Evolutionary conservation across 2,113 vertebrate species (phyloP).

Genomic region (Gulo gulo): DNA sequence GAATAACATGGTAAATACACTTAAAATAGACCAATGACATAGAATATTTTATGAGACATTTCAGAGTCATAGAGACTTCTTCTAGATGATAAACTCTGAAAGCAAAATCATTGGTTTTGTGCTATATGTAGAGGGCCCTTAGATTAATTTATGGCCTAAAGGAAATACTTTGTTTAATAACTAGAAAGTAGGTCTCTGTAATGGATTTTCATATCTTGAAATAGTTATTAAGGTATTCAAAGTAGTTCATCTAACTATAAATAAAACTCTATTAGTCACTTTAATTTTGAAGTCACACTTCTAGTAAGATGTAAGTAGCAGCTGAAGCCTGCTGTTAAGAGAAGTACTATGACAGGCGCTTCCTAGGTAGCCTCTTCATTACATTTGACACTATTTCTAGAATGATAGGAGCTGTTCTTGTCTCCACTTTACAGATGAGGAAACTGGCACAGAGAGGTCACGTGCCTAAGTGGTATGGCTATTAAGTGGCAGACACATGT

Average conservation of each 20-base stretch:
- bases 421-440: background rate
- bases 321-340: background rate
- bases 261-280: background rate
- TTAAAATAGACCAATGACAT: background rate
- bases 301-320: background rate
- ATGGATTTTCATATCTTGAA: background rate
- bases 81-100: background rate
- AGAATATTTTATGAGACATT: conserved; percentile 3
- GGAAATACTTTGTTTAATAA: background rate
- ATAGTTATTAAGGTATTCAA: background rate
- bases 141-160: background rate
- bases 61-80: background rate
- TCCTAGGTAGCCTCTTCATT: background rate
- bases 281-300: background rate
- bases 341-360: background rate
- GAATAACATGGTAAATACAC: background rate
- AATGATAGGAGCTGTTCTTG: background rate
- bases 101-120: background rate
- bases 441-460: background rate
- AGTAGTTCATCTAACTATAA: background rate
- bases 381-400: background rate
- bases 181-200: background rate
- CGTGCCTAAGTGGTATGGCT: background rate
- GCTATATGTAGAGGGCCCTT: background rate
- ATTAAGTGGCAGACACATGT: background rate